Base-by-base conservation (phyloP, 2,113 vertebrate species). In the Eupsittula cactorum region DNA sequence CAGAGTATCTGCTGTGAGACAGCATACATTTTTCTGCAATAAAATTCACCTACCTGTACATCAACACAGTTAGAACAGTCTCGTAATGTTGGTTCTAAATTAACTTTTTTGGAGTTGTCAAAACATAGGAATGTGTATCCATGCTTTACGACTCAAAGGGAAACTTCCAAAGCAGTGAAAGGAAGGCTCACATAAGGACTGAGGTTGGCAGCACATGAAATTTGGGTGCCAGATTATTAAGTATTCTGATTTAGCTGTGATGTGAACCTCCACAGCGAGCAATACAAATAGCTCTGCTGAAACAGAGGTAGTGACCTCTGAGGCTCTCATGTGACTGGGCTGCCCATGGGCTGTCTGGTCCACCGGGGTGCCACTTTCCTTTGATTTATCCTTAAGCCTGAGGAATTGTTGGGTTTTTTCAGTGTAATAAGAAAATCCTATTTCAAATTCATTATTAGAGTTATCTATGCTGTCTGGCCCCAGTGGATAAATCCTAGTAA, bases 361-460 rank as follows among this genome's bases (percentile, higher is more conserved):
- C 90, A 95, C 90, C 4, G 27, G 90, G 90, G 93, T 92, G 76
- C 95, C 92, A 94, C 93, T 95, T 95, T 4, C 63, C 88, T 96
- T 96, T 92, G 93, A 95, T 96, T 96, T 93, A 92, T 83, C 92
- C 94, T 93, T 95, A 94, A 96, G 82, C 93, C 85, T 90, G 85
- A 96, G 82, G 93, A 94, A 80, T 82, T 80, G 57, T 59, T 59
- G 33, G 13, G 4, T 3, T 63, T 82, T 91, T 82, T 42, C 21
- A 31, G 49, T 78, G 64, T 59, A 83, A 76, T 78, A 92, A 81
- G 71, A 92, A 90, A 96, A 96, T 90, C 76, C 82, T 83, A 71
- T 81, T 93, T 96, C 82, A 86, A 88, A 96, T 95, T 94, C 76
- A 83, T 92, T 95, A 96, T 86, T 67, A 90, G 76, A 78, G 69